These are phyloP conservation scores for Thunnus thynnus DNA, from an alignment of 2,113 vertebrate species.

Conservation along the genomic window DNA sequence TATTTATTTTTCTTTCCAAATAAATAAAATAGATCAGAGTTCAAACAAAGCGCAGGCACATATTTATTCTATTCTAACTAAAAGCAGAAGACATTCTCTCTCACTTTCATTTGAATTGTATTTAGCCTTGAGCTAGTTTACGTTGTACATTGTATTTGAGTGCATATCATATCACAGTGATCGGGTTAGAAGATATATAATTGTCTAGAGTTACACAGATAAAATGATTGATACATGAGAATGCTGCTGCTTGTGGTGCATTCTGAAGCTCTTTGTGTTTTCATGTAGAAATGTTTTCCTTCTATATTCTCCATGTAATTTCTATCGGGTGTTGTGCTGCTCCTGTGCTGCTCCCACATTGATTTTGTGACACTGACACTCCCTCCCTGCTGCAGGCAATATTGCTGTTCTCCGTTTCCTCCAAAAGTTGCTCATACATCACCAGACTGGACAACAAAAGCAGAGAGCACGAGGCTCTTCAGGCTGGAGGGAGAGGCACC, in stretches of 20 bases:
- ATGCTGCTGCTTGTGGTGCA: not conserved
- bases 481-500: not conserved
- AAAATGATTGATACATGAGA: not conserved
- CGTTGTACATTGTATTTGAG: too few species aligned
- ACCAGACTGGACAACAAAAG: slow-evolving; percentile 31
- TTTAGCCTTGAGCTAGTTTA: not conserved
- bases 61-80: too few species aligned
- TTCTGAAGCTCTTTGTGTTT: not conserved
- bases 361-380: slow-evolving; percentile 67
- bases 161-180: too few species aligned
- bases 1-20: not conserved
- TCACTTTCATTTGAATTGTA: too few species aligned
- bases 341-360: slow-evolving; percentile 40
- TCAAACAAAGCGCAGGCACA: too few species aligned
- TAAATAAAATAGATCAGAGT: not conserved
- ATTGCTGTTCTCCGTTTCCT: slow-evolving; percentile 52
- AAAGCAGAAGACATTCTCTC: too few species aligned
- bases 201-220: too few species aligned
- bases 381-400: slow-evolving; percentile 59
- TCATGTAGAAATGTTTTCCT: not conserved
- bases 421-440: slow-evolving; percentile 61
- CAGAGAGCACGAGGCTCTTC: not conserved
- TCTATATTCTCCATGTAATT: slow-evolving; percentile 27
- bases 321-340: not conserved
- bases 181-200: too few species aligned